A percentile compares a stretch with the other conserved stretches of the same genome.
Conservation (phyloP, 2,888 invertebrate genomes). For the Didymodactylos carnosus region DNA sequence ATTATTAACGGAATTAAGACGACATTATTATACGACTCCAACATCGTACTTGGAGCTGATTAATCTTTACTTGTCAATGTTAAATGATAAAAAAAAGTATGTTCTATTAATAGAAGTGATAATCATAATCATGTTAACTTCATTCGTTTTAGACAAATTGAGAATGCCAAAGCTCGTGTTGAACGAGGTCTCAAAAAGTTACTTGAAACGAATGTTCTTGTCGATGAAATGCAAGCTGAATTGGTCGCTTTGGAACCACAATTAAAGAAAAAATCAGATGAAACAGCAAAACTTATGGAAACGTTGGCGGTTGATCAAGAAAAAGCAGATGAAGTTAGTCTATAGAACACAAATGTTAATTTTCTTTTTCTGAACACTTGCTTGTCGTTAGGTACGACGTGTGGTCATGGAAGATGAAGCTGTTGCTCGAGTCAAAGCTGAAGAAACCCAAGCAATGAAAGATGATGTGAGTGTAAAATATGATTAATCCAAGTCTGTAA, state of each 20-base stretch:
- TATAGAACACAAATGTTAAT: slow-evolving; percentile 16
- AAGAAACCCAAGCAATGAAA: slow-evolving; percentile 58
- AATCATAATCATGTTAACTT: neutral
- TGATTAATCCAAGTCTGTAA: no score
- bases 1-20: slow-evolving; percentile 58
- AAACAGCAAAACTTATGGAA: slow-evolving; percentile 53
- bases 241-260: slow-evolving; percentile 59
- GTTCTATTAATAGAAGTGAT: neutral
- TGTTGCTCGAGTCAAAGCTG: slow-evolving; percentile 61
- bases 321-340: slow-evolving; percentile 49
- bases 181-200: slow-evolving; percentile 45
- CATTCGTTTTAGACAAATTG: slow-evolving; percentile 23
- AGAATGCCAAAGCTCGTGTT: slow-evolving; percentile 27
- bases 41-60: slow-evolving; percentile 69
- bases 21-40: slow-evolving; percentile 71
- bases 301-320: slow-evolving; percentile 57
- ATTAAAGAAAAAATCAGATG: slow-evolving; percentile 53
- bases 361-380: slow-evolving; percentile 20
- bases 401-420: slow-evolving; percentile 64
- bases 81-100: slow-evolving; percentile 49
- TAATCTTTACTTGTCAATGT: slow-evolving; percentile 52
- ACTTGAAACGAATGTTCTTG: slow-evolving; percentile 57
- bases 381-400: slow-evolving; percentile 39
- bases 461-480: no score
- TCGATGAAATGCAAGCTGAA: slow-evolving; percentile 64